Evolutionary conservation across 2,113 vertebrate genomes (phyloP), one percentile per base, ranked within the genome.

Genomic region (Rhipidura dahli): DNA sequence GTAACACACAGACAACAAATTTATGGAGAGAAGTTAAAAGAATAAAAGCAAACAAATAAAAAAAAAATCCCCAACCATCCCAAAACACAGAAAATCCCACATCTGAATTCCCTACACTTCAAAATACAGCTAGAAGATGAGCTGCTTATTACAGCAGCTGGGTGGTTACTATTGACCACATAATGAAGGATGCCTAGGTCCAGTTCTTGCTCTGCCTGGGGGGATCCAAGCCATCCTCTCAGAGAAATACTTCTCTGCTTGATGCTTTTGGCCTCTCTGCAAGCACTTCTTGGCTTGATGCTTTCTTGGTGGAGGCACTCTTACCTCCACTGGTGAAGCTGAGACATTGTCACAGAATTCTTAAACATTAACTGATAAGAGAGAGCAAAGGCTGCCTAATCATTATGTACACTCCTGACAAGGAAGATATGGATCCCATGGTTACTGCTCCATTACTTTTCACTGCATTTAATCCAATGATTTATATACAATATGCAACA

Each of bases 1-100:
- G 23, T 61, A 68, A 73, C 19, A 72, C 9, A 56, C 1, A 51
- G 11, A 2, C 53, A 83, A 71, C 53, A 72, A 60, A 69, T 64
- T 47, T 40, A 88, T 13, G 6, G 51, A 80, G 10, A 78, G 18
- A 76, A 80, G 27, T 42, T 75, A 15, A 77, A 80, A 21, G 21
- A 79, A 68, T 22, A 39, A 59, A 72, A 91, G 19, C 11, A 68
- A 91, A 40, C 1, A 18, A 39, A 37, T 56, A 35, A 23, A 3
- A 39, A 37, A 60, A 35, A 23, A 3, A 1, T 0, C 8, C 0
- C 15, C 15, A 45, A 44, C 2, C 1, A 18, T 33, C 15, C 20
- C 21, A 30, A 82, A 85, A 53, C 0, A 0, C 10, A 4, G 4
- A 56, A 59, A 44, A 9, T 0, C 27, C 33, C 39, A 61, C 39